Conservation (phyloP, 2,797 vertebrate genomes). For the Tauraco hartlaubi region DNA sequence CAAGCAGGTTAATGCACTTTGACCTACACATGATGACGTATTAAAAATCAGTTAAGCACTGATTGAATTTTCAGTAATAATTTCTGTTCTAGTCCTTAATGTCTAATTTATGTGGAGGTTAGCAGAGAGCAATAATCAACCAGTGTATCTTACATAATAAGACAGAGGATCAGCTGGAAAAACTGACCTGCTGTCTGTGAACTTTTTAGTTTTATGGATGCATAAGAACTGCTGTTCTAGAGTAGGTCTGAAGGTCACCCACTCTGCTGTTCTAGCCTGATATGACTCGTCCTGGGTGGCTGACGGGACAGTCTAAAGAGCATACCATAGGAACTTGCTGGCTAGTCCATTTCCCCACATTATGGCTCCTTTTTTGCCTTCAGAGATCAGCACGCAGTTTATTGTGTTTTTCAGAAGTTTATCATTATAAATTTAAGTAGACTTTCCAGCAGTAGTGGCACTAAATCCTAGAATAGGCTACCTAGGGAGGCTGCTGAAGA, state of each 20-base stretch:
- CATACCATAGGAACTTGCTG: neutral
- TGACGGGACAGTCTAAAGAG: neutral
- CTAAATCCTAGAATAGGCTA: neutral
- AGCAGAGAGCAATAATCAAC: neutral
- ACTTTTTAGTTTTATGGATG: neutral
- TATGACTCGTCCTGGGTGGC: neutral
- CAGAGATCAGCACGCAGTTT: neutral
- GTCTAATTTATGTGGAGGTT: constrained; percentile 39
- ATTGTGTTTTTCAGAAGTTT: neutral
- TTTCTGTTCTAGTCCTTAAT: neutral
- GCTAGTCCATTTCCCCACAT: neutral
- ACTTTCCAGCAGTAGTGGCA: neutral
- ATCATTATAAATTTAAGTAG: neutral
- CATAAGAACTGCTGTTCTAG: neutral
- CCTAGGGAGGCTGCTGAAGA: neutral
- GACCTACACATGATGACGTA: neutral
- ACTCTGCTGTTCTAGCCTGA: neutral
- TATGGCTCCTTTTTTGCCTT: neutral
- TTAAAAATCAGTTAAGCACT: constrained; percentile 9
- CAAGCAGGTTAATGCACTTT: neutral
- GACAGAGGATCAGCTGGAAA: constrained; percentile 36
- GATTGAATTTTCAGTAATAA: constrained; percentile 34
- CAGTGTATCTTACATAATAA: constrained; percentile 1
- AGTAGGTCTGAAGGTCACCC: neutral
- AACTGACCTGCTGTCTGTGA: constrained; percentile 2